Base-by-base conservation (phyloP, 2,797 vertebrate species). In the Arnoldichthys spilopterus region DNA sequence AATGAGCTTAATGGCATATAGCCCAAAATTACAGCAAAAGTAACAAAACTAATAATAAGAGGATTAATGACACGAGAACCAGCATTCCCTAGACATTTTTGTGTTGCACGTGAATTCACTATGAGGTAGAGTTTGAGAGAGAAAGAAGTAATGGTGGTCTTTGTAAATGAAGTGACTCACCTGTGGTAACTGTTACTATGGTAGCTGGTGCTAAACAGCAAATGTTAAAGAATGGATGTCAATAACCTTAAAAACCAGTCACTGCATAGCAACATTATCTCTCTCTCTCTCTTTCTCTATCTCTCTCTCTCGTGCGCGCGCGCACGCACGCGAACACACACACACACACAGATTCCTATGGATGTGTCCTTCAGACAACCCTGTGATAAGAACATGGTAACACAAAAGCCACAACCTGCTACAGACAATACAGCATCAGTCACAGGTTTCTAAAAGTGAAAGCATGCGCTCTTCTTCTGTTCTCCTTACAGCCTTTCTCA, bases 111-210 rank as follows among this genome's bases (percentile, higher is more conserved):
- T 71, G 20, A 28, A 37, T 58, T 26, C 30, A 8, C 4, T 80
- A 20, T 62, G 26, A 49, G 1, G 0, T 30, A 51, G 49, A 58
- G 47, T 66, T 30, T 53, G 59, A 67, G 6, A 79, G 9, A 54
- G 34, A 49, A 69, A 62, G 22, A 49, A 64, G 16, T n/a, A 74
- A 69, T 61, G 34, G 22, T 26, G 51, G 18, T 37, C 51, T 51
- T 54, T 72, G 40, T 47, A 47, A 72, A 78, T 67, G 43, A 22
- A 5, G 69, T 45, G 20, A 28, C 26, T 69, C 15, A 9, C 1
- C 54, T 78, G 54, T 63, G 51, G 56, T 72, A 82, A 68, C 68
- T 71, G 68, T n/a, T 32, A 34, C 49, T 51, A 71, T 71, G 30
- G 68, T 20, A 51, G 67, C 67, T 70, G 47, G 18, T 45, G 67